Percentiles rank a stretch among this genome's conserved stretches.
These are phyloP conservation scores for Chelon auratus DNA, from an alignment of 2,797 vertebrate genomes.

Conservation along the genomic window DNA sequence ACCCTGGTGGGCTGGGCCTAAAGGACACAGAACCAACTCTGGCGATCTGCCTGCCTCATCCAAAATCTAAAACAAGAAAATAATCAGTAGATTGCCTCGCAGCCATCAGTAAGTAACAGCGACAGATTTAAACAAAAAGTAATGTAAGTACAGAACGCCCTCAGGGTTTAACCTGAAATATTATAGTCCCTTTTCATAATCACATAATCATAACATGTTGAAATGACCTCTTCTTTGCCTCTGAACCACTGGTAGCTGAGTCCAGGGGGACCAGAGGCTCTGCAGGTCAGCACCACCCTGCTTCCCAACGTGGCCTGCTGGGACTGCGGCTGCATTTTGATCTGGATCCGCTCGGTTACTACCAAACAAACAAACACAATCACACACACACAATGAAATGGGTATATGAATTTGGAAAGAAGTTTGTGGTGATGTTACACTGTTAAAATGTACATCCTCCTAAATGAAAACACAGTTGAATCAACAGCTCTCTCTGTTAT, in stretches of 20 bases:
- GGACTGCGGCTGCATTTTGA: slow-evolving; percentile 83
- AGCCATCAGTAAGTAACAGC: background rate
- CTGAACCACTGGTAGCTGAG: slow-evolving; percentile 90
- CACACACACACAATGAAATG: background rate
- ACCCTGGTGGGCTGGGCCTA: slow-evolving; percentile 47
- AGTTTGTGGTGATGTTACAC: too few relatives aligned
- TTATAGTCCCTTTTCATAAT: background rate
- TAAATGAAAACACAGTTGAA: too few relatives aligned
- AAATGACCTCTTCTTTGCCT: slow-evolving; percentile 86
- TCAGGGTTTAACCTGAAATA: background rate
- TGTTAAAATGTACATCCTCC: too few relatives aligned
- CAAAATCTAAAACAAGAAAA: slow-evolving; percentile 73
- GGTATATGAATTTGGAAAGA: background rate
- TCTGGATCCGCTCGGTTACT: slow-evolving; percentile 75
- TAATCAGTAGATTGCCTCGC: background rate
- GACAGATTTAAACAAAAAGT: background rate
- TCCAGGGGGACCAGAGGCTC: slow-evolving; percentile 74
- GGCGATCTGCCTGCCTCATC: slow-evolving; percentile 72
- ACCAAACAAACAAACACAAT: background rate
- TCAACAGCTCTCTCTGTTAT: too few relatives aligned
- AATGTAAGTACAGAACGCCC: background rate
- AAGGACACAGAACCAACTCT: slow-evolving; percentile 80
- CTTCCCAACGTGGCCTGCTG: slow-evolving; percentile 74
- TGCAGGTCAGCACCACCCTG: slow-evolving; percentile 81
- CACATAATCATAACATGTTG: background rate